A percentile compares a stretch with the other conserved stretches of the same genome.
phyloP scores from a whole-genome alignment of 1,140 invertebrate species.

The Dendroctonus ponderosae region DNA sequence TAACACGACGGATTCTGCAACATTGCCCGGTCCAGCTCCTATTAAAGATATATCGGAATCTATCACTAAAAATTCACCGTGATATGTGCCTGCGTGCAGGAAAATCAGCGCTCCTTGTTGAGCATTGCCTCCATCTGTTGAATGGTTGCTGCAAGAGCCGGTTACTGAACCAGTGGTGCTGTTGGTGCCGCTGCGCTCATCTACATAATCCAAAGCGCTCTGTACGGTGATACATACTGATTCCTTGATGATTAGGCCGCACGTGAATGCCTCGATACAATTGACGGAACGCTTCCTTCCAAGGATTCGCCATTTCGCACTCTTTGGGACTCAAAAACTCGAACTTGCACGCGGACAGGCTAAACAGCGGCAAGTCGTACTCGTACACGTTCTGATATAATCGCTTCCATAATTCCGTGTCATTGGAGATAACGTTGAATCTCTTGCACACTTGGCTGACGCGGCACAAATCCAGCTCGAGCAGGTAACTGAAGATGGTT shows the following conservation, averaged over 20 bases:
- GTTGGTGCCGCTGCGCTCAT: slow-evolving; percentile 59
- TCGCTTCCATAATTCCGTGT: slow-evolving; percentile 92
- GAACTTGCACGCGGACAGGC: slow-evolving; percentile 85
- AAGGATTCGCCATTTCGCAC: slow-evolving; percentile 90
- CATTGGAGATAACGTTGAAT: slow-evolving; percentile 92
- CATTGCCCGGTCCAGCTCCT: slow-evolving; percentile 82
- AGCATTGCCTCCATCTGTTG: slow-evolving; percentile 36
- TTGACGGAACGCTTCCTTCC: slow-evolving; percentile 97
- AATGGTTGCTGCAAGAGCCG: slow-evolving; percentile 53
- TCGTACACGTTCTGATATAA: slow-evolving; percentile 95
- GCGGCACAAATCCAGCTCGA: slow-evolving; percentile 91
- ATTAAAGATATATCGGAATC: slow-evolving; percentile 86
- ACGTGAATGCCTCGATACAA: slow-evolving; percentile 94
- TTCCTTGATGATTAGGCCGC: slow-evolving; percentile 80
- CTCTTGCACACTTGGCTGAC: slow-evolving; percentile 92
- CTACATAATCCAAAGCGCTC: slow-evolving; percentile 77
- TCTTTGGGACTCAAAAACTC: slow-evolving; percentile 90
- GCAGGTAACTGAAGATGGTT: slow-evolving; percentile 91
- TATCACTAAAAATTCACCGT: slow-evolving; percentile 90
- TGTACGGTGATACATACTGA: too few species aligned
- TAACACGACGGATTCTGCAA: slow-evolving; percentile 91
- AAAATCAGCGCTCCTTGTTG: slow-evolving; percentile 67
- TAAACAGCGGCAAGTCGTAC: slow-evolving; percentile 92
- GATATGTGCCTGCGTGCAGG: slow-evolving; percentile 86
- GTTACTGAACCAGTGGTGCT: slow-evolving; percentile 44